Evolutionary conservation across 2,113 vertebrate genomes (phyloP), one percentile per base, ranked within the genome.

Genomic region (Cheilinus undulatus): DNA sequence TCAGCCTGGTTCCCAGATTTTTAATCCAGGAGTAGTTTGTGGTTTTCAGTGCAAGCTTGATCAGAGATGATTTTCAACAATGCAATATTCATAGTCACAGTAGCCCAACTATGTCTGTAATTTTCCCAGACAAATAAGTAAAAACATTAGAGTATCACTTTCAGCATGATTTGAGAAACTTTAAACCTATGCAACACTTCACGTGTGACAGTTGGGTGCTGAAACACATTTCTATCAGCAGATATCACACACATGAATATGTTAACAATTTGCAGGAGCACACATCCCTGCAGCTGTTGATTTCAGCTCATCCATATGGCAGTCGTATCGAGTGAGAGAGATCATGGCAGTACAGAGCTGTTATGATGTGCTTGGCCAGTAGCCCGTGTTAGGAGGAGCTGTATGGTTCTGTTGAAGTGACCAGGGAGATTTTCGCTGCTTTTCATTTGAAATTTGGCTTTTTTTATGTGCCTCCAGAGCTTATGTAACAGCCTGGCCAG

Each of bases 401-500:
- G 58, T 43, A 26, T 42, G 61, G 65, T 79, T 73, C 56, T 77
- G 59, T 73, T 22, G 38, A 79, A 69, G 48, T 80, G 78, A 87
- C 84, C 80, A 46, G 32, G 68, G 69, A 80, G 36, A 59, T 51
- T 88, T 79, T 78, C 15, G 23, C 52, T 58, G 50, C 76, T 82
- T 86, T 88, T 86, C 70, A 57, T 78, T 82, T 74, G 56, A 60
- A 78, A 75, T 54, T 51, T 64, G 65, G 9, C 32, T 83, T 85
- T 89, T n/a, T 89, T 89, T 36, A 83, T 86, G 78, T 75, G 56
- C 67, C 65, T 87, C 69, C 87, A 89, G 61, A 65, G 62, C 56
- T 92, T 89, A 89, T 85, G 71, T 77, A 91, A 92, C 69, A 70
- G 57, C 73, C 76, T 85, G 86, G 82, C 64, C 79, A 67, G 61